Base-by-base conservation (phyloP, 2,797 vertebrate genomes). In the Arnoldichthys spilopterus region DNA sequence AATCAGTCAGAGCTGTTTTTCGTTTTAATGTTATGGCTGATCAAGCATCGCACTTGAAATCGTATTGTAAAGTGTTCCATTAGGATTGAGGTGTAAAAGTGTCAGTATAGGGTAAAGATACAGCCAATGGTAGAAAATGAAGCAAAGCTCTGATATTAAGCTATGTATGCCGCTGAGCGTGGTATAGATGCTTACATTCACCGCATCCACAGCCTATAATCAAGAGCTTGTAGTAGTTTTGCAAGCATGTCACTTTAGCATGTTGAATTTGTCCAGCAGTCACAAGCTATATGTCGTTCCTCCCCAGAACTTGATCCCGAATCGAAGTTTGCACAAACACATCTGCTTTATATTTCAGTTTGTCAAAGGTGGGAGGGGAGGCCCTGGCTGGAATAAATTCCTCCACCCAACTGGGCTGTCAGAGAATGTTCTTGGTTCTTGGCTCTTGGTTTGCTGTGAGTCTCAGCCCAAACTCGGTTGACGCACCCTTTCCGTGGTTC, bases 311-410 rank as follows among this genome's bases (percentile, higher is more conserved):
- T 5, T 34, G 37, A 20, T 72, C 26, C 34, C n/a, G 51, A 24
- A 32, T 34, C 24, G 11, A 74, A 24, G 32, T 47, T 69, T 70
- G 43, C 56, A 51, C 54, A 43, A 37, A 30, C 9, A 12, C 69
- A 47, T 72, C 49, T 78, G 77, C 24, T 58, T 72, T 73, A 37
- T 8, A 45, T 72, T 72, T 72, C 18, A 24, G 49, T 49, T 15
- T 13, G 61, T 32, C 28, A 22, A 51, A 53, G 47, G 26, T 69
- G 45, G 45, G 45, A 30, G 28, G 47, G 45, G 45, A 30, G 28
- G 18, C 40, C 13, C 7, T 24, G 63, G 20, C 43, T 47, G 43
- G 40, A 64, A 67, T 47, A 63, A 54, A 73, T 58, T 47, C 45
- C 77, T 73, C 51, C 51, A 26, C 77, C 61, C 62, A 73, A 62